These are phyloP conservation scores for Mechanitis mazaeus DNA, from an alignment of 2,888 invertebrate species.

Conservation along the genomic window DNA sequence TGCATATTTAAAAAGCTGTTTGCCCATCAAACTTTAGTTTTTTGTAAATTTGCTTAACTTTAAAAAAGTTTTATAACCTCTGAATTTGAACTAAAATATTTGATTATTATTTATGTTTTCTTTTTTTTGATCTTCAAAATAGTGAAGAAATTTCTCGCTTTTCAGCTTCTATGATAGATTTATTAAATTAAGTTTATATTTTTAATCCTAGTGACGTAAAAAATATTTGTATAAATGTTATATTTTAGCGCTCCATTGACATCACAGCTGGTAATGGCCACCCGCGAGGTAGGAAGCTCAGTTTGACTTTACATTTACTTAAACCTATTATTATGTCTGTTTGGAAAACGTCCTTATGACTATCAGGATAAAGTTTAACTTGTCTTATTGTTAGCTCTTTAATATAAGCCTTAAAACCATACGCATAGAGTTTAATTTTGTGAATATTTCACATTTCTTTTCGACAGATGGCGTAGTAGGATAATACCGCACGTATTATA, in stretches of 20 bases:
- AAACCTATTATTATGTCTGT: slow-evolving; percentile 21
- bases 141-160: no score
- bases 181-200: background rate
- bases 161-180: no score
- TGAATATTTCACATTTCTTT: slow-evolving; percentile 14
- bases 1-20: background rate
- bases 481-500: slow-evolving; percentile 50
- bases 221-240: slow-evolving; percentile 11
- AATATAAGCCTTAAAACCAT: background rate
- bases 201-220: background rate
- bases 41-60: no score
- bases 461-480: slow-evolving; percentile 65
- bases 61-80: no score
- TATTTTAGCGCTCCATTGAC: slow-evolving; percentile 54
- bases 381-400: slow-evolving; percentile 18
- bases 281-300: slow-evolving; percentile 54
- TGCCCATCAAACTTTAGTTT: no score
- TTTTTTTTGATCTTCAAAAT: no score
- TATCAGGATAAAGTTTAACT: slow-evolving; percentile 25
- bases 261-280: slow-evolving; percentile 63
- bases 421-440: background rate
- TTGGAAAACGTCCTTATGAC: slow-evolving; percentile 20
- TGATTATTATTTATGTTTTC: no score
- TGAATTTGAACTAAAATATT: no score
- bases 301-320: slow-evolving; percentile 51